These are phyloP conservation scores for Sogatella furcifera DNA, from an alignment of 1,140 invertebrate species.

Conservation along the genomic window DNA sequence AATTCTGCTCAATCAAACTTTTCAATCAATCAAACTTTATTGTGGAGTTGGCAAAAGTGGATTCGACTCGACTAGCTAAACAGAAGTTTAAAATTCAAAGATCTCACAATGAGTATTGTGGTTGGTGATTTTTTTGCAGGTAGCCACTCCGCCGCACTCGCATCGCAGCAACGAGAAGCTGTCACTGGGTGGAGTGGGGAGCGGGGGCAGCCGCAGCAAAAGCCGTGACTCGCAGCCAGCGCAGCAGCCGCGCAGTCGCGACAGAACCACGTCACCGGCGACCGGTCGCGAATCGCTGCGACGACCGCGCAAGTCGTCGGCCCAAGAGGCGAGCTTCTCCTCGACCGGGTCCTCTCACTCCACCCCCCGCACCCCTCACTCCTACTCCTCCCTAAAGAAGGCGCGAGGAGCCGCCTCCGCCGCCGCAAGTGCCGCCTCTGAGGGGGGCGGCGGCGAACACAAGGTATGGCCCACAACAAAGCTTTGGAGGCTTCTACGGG, in stretches of 20 bases:
- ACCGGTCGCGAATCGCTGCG: too few relatives aligned
- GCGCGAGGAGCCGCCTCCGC: conserved; percentile 23
- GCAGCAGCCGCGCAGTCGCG: conserved; percentile 26
- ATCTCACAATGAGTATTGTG: too few relatives aligned
- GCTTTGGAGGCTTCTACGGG: conserved; percentile 46
- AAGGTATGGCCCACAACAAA: conserved; percentile 55
- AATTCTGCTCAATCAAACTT: too few relatives aligned
- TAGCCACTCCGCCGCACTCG: background rate
- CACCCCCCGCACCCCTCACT: conserved; percentile 1
- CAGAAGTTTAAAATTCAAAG: too few relatives aligned
- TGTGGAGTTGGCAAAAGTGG: too few relatives aligned
- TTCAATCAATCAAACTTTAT: too few relatives aligned
- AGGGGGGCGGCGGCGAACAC: conserved; percentile 37
- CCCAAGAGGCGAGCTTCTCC: conserved; percentile 11
- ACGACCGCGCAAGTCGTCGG: background rate
- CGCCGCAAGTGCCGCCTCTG: background rate
- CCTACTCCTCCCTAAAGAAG: conserved; percentile 11
- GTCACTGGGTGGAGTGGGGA: conserved; percentile 20
- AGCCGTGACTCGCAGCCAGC: conserved; percentile 24
- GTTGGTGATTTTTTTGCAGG: background rate
- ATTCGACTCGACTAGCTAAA: too few relatives aligned
- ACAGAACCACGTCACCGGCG: conserved; percentile 18
- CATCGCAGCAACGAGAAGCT: conserved; percentile 1
- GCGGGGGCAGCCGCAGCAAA: conserved; percentile 26
- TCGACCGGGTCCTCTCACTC: conserved; percentile 29